phyloP scores from a whole-genome alignment of 2,113 vertebrate genomes.

The Asarcornis scutulata region DNA sequence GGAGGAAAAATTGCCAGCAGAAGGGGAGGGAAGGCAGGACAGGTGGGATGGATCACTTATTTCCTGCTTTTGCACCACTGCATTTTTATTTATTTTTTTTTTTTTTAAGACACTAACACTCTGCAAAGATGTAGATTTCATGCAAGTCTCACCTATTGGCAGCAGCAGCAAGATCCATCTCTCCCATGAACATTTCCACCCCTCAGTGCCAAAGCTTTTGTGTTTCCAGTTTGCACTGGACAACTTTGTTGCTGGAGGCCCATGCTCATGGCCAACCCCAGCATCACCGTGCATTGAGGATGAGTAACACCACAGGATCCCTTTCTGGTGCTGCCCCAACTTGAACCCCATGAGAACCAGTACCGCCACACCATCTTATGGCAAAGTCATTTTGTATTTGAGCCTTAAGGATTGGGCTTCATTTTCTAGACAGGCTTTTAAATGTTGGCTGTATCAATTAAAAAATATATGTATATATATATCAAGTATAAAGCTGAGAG shows the following conservation, averaged over 20 bases:
- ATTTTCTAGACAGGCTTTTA: not conserved
- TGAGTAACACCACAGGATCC: rapidly evolving
- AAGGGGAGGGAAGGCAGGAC: not conserved
- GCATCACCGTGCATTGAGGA: rapidly evolving
- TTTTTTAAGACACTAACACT: not conserved
- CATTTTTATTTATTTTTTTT: not conserved
- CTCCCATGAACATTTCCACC: not conserved
- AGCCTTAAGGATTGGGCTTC: not conserved
- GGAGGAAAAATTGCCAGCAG: not conserved
- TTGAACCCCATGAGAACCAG: too few relatives aligned
- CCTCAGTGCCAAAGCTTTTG: not conserved
- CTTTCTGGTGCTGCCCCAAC: not conserved
- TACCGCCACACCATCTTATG: rapidly evolving
- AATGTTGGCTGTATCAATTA: not conserved
- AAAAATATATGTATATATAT: too few relatives aligned
- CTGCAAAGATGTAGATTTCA: not conserved
- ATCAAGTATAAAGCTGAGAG: not conserved
- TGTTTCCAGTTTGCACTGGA: not conserved
- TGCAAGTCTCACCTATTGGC: not conserved
- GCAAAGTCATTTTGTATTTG: not conserved
- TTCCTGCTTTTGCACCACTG: not conserved
- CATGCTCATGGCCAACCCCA: rapidly evolving
- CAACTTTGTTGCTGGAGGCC: not conserved
- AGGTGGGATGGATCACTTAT: not conserved
- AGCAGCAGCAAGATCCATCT: not conserved